Conservation (phyloP, 1,140 invertebrate species). For the Thaumatotibia leucotreta region DNA sequence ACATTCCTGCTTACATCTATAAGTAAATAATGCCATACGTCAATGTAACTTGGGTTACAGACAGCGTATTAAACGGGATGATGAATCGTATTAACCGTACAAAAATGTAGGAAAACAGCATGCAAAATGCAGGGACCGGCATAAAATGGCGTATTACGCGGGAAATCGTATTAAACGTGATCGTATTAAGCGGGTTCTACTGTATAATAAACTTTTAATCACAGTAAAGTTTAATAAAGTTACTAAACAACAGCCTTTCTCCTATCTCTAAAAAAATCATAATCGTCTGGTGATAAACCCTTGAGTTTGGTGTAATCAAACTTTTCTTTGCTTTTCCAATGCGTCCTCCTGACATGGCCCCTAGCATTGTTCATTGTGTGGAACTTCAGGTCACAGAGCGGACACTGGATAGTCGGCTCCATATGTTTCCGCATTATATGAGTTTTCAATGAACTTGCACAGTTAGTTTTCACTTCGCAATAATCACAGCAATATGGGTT, state of each 20-base stretch:
- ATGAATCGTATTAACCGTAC: too few species aligned
- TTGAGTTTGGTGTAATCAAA: slow-evolving; percentile 7
- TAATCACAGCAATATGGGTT: background rate
- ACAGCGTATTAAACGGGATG: too few species aligned
- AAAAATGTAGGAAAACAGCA: too few species aligned
- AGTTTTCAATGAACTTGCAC: background rate
- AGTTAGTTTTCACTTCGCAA: background rate
- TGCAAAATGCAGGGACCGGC: too few species aligned
- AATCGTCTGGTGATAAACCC: background rate
- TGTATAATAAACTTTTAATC: too few species aligned
- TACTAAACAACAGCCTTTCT: background rate
- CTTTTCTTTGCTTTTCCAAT: slow-evolving; percentile 9
- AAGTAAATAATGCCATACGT: too few species aligned
- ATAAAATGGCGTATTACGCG: too few species aligned
- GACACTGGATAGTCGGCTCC: background rate
- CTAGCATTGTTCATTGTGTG: background rate
- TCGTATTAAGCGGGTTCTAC: too few species aligned
- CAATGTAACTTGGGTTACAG: too few species aligned
- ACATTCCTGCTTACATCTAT: too few species aligned
- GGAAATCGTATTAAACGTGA: too few species aligned
- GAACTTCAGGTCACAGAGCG: background rate
- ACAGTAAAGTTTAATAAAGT: background rate
- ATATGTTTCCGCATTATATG: background rate
- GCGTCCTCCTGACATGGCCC: background rate
- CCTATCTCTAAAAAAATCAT: slow-evolving; percentile 11